phyloP scores from a whole-genome alignment of 2,797 vertebrate genomes.

The Urocyon cinereoargenteus region DNA sequence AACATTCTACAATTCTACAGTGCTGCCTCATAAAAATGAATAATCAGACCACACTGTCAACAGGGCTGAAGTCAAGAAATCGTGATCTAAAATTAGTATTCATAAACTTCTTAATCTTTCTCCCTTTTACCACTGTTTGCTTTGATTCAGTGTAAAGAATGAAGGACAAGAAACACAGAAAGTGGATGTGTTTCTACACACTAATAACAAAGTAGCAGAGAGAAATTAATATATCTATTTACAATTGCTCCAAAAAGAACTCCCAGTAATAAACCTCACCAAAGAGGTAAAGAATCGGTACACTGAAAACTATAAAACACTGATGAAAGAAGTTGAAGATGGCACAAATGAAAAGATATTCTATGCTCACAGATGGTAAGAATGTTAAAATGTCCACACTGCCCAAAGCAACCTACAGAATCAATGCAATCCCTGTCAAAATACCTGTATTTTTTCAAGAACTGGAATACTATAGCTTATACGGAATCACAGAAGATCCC shows the following conservation, averaged over 20 bases:
- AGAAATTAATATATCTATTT: background rate
- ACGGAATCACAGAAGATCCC: background rate
- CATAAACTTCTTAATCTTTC: background rate
- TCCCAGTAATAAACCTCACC: background rate
- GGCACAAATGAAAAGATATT: background rate
- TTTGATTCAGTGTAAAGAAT: background rate
- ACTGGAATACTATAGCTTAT: background rate
- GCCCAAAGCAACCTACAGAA: background rate
- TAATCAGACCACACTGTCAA: background rate
- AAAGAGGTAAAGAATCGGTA: background rate
- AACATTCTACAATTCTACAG: background rate
- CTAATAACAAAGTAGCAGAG: background rate
- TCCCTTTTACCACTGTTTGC: background rate
- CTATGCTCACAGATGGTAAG: background rate
- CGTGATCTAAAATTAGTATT: background rate
- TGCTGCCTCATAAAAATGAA: background rate
- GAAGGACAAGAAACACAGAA: background rate
- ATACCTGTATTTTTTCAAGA: background rate
- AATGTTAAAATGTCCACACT: background rate
- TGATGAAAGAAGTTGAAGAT: background rate
- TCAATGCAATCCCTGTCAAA: background rate
- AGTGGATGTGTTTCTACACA: background rate
- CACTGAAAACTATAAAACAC: background rate
- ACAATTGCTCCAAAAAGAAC: background rate
- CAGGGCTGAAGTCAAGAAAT: background rate